Evolutionary conservation across 2,797 vertebrate genomes (phyloP).

Genomic region (Clarias pachynema): DNA sequence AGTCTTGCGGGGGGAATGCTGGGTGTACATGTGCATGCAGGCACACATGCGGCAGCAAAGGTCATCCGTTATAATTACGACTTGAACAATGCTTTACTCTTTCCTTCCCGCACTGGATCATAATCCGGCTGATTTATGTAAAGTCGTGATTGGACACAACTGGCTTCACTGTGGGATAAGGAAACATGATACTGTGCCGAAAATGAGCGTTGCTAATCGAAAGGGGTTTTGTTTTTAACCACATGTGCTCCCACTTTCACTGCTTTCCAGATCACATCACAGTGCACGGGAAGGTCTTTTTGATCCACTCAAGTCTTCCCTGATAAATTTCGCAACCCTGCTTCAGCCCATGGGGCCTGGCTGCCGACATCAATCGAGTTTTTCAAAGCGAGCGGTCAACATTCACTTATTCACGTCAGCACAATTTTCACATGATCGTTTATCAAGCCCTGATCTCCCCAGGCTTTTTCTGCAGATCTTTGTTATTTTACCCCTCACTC

Average conservation of each 20-base stretch:
- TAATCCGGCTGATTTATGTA: conserved; percentile 24
- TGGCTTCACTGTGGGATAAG: conserved; percentile 17
- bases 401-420: conserved; percentile 74
- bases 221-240: conserved; percentile 59
- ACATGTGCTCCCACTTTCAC: conserved; percentile 37
- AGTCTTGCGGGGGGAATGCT: conserved; percentile 68
- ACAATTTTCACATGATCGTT: conserved; percentile 72
- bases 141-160: conserved; percentile 38
- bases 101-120: neutral
- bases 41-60: conserved; percentile 6
- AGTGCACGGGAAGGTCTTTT: conserved; percentile 32
- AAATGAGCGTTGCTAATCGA: conserved; percentile 60
- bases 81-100: conserved; percentile 22
- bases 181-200: conserved; percentile 49
- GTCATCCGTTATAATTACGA: conserved; percentile 28
- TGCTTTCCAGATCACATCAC: conserved; percentile 35
- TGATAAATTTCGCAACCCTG: conserved; percentile 66
- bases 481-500: conserved; percentile 54
- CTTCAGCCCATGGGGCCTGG: conserved; percentile 30
- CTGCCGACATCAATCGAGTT: conserved; percentile 73
- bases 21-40: conserved; percentile 29
- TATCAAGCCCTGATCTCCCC: conserved; percentile 77
- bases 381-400: conserved; percentile 72
- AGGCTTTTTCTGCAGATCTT: conserved; percentile 48
- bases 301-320: conserved; percentile 44